Evolutionary conservation across 2,797 vertebrate genomes (phyloP), one percentile per base, ranked within the genome.

Genomic region (Balearica regulorum): DNA sequence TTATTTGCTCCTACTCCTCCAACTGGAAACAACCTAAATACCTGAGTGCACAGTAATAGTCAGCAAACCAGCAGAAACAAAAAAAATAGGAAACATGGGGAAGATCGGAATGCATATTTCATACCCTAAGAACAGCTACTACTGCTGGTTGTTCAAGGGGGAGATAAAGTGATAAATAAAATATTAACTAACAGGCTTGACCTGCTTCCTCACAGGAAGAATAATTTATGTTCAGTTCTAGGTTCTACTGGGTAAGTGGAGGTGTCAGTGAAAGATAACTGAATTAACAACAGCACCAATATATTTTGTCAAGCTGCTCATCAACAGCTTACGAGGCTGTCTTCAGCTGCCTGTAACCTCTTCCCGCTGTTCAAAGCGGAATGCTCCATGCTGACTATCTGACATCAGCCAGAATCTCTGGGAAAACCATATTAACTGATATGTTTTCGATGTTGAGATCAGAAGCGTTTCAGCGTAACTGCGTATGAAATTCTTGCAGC

Each of bases 291-390:
- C 18, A 81, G 33, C 37, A 43, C 25, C 60, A 39, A 16, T 10
- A 3, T 21, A 19, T 37, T 65, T 15, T 62, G 26, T 66, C 31
- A 73, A 62, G 39, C 44, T 83, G 71, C 57, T 70, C 44, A 44
- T 19, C 31, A 66, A 20, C 46, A 58, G 43, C 53, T 57, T 37
- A 31, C 2, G 4, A 68, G 19, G 22, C 13, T 41, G 15, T 8
- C 55, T 79, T 51, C 43, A 69, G 55, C 16, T 61, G 39, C 43
- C 37, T 29, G 15, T 26, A 62, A 58, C 29, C 48, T 62, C 35
- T 19, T 55, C 76, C 41, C 2, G 1, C 25, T 62, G 35, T 16
- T 62, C 7, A 4, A 54, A 66, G 46, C 0, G 0, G n/a, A 80
- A 71, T 6, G 4, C 29, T 82, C 61, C 26, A 16, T 7, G 43